A percentile compares a stretch with the other conserved stretches of the same genome.
Evolutionary conservation across 2,113 vertebrate genomes (phyloP).

Genomic region (Ceyx cyanopectus): DNA sequence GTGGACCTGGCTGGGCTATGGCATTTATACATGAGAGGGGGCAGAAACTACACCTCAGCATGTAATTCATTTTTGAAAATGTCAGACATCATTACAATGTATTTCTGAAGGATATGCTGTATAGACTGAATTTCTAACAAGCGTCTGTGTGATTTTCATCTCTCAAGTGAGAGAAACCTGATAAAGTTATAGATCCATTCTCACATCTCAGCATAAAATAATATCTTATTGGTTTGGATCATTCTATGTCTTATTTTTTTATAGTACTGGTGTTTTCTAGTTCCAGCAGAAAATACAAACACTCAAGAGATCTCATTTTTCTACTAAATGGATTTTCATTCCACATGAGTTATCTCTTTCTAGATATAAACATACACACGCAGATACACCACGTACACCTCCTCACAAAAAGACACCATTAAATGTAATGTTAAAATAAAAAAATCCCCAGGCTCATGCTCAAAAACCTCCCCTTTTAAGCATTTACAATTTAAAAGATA

Average conservation of each 20-base stretch:
- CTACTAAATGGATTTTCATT: slow-evolving; percentile 73
- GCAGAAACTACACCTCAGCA: not conserved
- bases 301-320: slow-evolving; percentile 69
- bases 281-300: slow-evolving; percentile 71
- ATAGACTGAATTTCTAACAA: slow-evolving; percentile 66
- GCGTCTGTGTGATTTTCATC: slow-evolving; percentile 74
- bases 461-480: slow-evolving; percentile 45
- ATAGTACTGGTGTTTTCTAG: slow-evolving; percentile 68
- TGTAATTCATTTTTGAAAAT: slow-evolving; percentile 64
- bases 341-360: slow-evolving; percentile 61
- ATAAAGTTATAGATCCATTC: slow-evolving; percentile 77
- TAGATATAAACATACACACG: slow-evolving; percentile 57
- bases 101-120: slow-evolving; percentile 67
- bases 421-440: slow-evolving; percentile 64
- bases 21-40: not conserved
- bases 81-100: slow-evolving; percentile 64
- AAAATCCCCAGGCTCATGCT: slow-evolving; percentile 23
- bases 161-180: slow-evolving; percentile 68
- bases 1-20: not conserved
- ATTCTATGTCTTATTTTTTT: slow-evolving; percentile 55
- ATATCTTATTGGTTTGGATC: slow-evolving; percentile 74
- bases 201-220: slow-evolving; percentile 73
- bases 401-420: slow-evolving; percentile 60
- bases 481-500: slow-evolving; percentile 59
- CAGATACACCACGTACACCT: slow-evolving; percentile 51